A percentile compares a stretch with the other conserved stretches of the same genome.
These are phyloP conservation scores for Sycophaga agraensis DNA, from an alignment of 1,140 invertebrate genomes.

Conservation along the genomic window DNA sequence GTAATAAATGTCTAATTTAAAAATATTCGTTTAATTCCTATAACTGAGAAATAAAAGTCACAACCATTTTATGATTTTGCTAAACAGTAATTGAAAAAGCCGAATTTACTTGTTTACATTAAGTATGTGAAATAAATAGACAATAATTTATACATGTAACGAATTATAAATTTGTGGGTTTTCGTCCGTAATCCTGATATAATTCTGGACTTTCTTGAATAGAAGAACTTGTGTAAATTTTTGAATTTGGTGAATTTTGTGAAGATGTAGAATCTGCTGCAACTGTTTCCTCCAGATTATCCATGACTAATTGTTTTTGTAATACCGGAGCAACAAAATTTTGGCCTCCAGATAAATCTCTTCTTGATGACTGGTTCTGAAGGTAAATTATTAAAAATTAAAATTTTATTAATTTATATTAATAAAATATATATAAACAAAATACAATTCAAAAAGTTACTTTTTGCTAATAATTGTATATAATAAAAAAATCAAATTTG, in stretches of 20 bases:
- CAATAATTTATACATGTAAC: constrained; percentile 7
- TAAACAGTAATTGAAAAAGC: constrained; percentile 29
- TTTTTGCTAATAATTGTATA: too few species aligned
- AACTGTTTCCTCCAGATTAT: constrained; percentile 42
- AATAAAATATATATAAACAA: neutral
- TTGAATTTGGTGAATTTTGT: constrained; percentile 38
- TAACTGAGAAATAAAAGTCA: constrained; percentile 22
- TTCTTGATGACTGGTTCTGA: constrained; percentile 43
- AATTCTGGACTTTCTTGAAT: constrained; percentile 50
- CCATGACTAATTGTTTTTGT: constrained; percentile 37
- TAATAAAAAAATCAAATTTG: too few species aligned
- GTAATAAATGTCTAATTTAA: constrained; percentile 1
- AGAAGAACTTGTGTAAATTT: constrained; percentile 39
- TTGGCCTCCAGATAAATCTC: constrained; percentile 49
- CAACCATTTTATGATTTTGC: constrained; percentile 6
- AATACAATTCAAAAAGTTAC: too few species aligned
- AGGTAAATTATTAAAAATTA: constrained; percentile 3
- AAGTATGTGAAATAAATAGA: too few species aligned
- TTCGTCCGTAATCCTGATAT: constrained; percentile 51
- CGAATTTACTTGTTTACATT: too few species aligned
- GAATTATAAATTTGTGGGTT: constrained; percentile 37
- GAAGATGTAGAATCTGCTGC: constrained; percentile 41
- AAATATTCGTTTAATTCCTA: constrained; percentile 2
- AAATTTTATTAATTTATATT: constrained; percentile 1
- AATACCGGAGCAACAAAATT: constrained; percentile 53